Percentiles rank a stretch among this genome's conserved stretches.
These are phyloP conservation scores for Aphidoletes aphidimyza DNA, from an alignment of 2,888 invertebrate species.

Conservation along the genomic window DNA sequence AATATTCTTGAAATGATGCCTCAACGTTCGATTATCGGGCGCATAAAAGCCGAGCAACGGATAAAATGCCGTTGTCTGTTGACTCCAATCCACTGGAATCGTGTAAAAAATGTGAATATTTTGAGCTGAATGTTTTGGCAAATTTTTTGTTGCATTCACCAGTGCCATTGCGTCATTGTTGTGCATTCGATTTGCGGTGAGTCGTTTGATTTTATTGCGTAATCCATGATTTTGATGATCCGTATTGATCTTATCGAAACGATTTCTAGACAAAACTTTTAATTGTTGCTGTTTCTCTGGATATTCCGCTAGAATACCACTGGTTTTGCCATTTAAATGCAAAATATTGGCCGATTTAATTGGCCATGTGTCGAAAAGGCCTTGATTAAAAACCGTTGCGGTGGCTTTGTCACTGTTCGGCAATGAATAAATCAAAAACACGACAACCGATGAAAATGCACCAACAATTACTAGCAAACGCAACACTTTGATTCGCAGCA, in stretches of 20 bases:
- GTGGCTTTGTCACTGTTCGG: neutral
- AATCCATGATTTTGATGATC: conserved; percentile 65
- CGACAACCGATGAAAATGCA: neutral
- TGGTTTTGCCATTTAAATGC: neutral
- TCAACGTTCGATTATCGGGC: conserved; percentile 65
- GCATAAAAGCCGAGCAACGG: conserved; percentile 64
- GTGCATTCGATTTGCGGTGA: conserved; percentile 61
- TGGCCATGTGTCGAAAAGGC: neutral
- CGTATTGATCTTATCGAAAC: conserved; percentile 63
- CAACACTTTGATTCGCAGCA: neutral
- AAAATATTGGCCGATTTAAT: neutral
- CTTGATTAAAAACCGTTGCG: neutral
- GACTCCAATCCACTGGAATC: conserved; percentile 64
- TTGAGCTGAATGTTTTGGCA: conserved; percentile 59
- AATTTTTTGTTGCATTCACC: neutral
- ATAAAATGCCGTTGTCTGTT: conserved; percentile 64
- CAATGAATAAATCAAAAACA: conserved; percentile 30
- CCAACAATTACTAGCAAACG: neutral
- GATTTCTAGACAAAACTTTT: neutral
- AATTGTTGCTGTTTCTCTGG: neutral
- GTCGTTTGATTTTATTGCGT: conserved; percentile 63
- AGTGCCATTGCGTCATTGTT: conserved; percentile 55
- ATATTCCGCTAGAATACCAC: neutral
- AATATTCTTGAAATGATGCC: conserved; percentile 72
- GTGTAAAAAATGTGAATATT: conserved; percentile 66